Base-by-base conservation (phyloP, 2,888 invertebrate genomes). In the Micropterix aruncella region DNA sequence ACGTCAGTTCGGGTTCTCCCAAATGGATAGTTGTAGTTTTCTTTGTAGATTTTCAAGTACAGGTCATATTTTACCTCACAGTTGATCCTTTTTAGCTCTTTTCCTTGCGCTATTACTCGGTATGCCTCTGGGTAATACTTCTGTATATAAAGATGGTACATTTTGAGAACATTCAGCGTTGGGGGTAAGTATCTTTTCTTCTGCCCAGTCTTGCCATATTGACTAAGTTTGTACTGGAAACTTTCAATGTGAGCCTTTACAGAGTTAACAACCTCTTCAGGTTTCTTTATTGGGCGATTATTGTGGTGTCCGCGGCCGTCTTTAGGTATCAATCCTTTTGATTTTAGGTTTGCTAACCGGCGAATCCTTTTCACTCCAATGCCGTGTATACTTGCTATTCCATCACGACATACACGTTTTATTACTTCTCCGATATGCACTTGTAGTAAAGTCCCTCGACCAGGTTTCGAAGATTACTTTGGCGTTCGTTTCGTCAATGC, bases 391-490 rank as follows among this genome's bases (percentile, higher is more conserved):
- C 38, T 38, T 38, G 38, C 38, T 38, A 38, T 15, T 12, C 38
- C 38, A 3, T 38, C 38, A 12, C 38, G 38, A 38, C 12, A 38
- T 38, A 38, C 38, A 16, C 38, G 12, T 38, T 38, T 5, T 38
- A 38, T 38, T 14, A 38, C 38, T 38, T 38, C 38, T 38, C 38
- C 38, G 38, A 38, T 38, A 38, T 38, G 38, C 38, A 38, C 38
- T 38, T 38, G n/a, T n/a, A n/a, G n/a, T n/a, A n/a, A n/a, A n/a
- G n/a, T n/a, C n/a, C n/a, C n/a, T n/a, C n/a, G n/a, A n/a, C n/a
- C n/a, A n/a, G n/a, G n/a, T n/a, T n/a, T n/a, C n/a, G n/a, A n/a
- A n/a, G n/a, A n/a, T n/a, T n/a, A n/a, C n/a, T n/a, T n/a, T n/a
- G n/a, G n/a, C n/a, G n/a, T n/a, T n/a, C n/a, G n/a, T n/a, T n/a